Evolutionary conservation across 2,113 vertebrate species (phyloP), one percentile per base, ranked within the genome.

Genomic region (Ammodytes dubius): DNA sequence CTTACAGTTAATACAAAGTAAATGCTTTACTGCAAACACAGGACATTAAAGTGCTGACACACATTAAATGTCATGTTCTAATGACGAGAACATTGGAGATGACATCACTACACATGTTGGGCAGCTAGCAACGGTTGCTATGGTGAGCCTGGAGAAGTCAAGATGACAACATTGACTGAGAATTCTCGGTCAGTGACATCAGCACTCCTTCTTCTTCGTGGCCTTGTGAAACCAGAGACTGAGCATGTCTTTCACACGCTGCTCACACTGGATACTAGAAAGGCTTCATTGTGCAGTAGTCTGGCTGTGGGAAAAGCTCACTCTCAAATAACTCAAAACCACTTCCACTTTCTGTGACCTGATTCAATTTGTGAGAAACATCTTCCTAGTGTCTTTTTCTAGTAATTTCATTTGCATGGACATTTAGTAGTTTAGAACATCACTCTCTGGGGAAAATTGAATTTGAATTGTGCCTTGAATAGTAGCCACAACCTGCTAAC

Each of bases 31-130:
- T 45, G 50, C 47, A 14, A 40, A 65, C 53, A 42, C 11, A 42
- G 37, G 6, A 53, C 17, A 56, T 10, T 68, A 68, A 74, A 81
- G 72, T 81, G 61, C 71, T 10, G 15, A 67, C 9, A 46, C 45
- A 43, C n/a, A 3, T 27, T 56, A 19, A 57, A 35, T 37, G 46
- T 85, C 86, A 83, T 17, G 27, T 70, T 79, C 54, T 83, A 57
- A 15, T 58, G 59, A n/a, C 37, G 69, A 39, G 50, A 46, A 70
- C 42, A 42, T 83, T 70, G 87, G 91, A 87, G 0, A 81, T 89
- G 15, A 96, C 81, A 83, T 96, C 94, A 60, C 87, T 91, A 94
- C 94, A 94, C 0, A 1, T 37, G 45, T 94, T 94, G 7, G 94
- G 93, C 49, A 66, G 90, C 82, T 45, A 95, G 86, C 7, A 93